These are phyloP conservation scores for Epirrhoe alternata DNA, from an alignment of 2,888 invertebrate genomes.

Conservation along the genomic window DNA sequence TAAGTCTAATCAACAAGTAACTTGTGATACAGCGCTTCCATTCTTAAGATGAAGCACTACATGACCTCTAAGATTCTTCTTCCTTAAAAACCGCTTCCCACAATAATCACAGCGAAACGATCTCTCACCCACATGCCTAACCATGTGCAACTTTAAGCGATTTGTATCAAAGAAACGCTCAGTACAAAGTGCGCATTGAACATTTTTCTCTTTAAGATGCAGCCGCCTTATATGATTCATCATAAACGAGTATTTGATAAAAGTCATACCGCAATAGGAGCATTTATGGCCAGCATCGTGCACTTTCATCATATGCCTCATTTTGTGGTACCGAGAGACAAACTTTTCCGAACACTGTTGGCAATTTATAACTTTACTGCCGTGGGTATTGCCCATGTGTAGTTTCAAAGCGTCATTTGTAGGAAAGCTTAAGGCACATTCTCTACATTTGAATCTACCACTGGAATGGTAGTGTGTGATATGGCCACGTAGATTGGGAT, in stretches of 20 bases:
- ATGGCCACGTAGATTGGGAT: constrained; percentile 24
- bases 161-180: constrained; percentile 66
- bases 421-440: constrained; percentile 25
- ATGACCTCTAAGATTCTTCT: constrained; percentile 74
- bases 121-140: constrained; percentile 74
- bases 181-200: constrained; percentile 64
- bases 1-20: neutral
- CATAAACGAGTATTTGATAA: constrained; percentile 68
- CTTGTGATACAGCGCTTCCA: neutral
- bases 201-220: constrained; percentile 72
- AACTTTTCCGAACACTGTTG: constrained; percentile 66
- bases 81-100: constrained; percentile 77
- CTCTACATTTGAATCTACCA: constrained; percentile 22
- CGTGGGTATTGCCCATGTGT: constrained; percentile 33
- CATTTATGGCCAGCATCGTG: constrained; percentile 70
- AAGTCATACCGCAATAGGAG: constrained; percentile 62
- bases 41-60: constrained; percentile 29
- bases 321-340: constrained; percentile 61
- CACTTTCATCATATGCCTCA: constrained; percentile 59
- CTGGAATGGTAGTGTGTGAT: constrained; percentile 20
- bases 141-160: constrained; percentile 73
- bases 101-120: constrained; percentile 80
- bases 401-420: constrained; percentile 11
- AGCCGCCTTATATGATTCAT: constrained; percentile 65
- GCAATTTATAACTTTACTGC: constrained; percentile 51